These are phyloP conservation scores for Melanotus villosus DNA, from an alignment of 2,888 invertebrate genomes.

Conservation along the genomic window DNA sequence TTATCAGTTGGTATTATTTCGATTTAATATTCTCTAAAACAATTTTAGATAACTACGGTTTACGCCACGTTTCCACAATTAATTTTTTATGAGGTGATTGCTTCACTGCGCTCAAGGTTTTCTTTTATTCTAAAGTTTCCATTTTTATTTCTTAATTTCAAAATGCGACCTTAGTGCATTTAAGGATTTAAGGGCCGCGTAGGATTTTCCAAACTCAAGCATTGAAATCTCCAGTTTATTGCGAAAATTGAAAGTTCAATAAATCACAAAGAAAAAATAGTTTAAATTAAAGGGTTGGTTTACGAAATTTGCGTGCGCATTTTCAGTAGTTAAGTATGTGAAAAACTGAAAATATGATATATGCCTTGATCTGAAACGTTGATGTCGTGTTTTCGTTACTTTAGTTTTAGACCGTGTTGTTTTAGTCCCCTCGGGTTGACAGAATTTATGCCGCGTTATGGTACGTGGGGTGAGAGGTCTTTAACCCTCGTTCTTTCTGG, in stretches of 20 bases:
- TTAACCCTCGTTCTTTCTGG: constrained; percentile 25
- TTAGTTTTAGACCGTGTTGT: neutral
- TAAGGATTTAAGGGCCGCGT: too few species aligned
- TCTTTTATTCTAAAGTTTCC: neutral
- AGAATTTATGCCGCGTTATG: constrained; percentile 19
- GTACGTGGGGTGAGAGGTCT: constrained; percentile 38
- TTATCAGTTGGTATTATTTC: too few species aligned
- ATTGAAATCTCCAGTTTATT: too few species aligned
- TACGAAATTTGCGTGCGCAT: neutral
- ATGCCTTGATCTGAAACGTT: neutral
- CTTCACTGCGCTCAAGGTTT: neutral
- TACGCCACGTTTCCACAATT: neutral
- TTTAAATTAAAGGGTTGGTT: neutral
- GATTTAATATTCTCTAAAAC: too few species aligned
- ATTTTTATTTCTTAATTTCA: too few species aligned
- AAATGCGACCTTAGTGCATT: too few species aligned
- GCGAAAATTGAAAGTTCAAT: too few species aligned
- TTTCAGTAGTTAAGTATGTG: neutral
- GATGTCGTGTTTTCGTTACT: constrained; percentile 4
- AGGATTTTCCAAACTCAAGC: too few species aligned
- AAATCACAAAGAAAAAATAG: too few species aligned
- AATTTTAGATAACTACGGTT: neutral
- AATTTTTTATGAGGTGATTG: neutral
- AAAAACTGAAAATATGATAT: neutral
- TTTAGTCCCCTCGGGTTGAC: constrained; percentile 13